A percentile compares a stretch with the other conserved stretches of the same genome.
phyloP scores from a whole-genome alignment of 1,140 invertebrate species.

The Caerostris darwini region DNA sequence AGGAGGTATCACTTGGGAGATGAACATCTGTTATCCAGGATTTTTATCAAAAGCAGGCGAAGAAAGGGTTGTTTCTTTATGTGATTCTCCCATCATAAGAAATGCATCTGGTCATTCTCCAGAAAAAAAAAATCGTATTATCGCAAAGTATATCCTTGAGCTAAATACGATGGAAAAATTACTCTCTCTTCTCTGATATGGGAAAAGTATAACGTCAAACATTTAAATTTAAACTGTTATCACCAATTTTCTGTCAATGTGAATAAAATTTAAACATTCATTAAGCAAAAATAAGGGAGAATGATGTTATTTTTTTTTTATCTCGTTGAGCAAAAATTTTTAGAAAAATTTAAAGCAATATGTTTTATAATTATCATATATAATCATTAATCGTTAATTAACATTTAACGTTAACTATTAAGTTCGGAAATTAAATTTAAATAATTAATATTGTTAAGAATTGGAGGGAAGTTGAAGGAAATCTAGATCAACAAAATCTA shows the following conservation, averaged over 20 bases:
- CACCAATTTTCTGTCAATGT: too few relatives aligned
- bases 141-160: neutral
- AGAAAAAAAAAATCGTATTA: neutral
- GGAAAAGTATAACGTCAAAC: neutral
- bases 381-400: too few relatives aligned
- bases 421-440: too few relatives aligned
- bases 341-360: neutral
- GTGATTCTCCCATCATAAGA: neutral
- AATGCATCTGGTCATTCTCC: neutral
- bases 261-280: too few relatives aligned
- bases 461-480: too few relatives aligned
- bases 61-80: neutral
- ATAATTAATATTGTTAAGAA: too few relatives aligned
- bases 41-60: neutral
- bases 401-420: too few relatives aligned
- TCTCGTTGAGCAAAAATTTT: neutral
- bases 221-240: neutral
- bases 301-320: too few relatives aligned
- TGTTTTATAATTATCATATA: too few relatives aligned
- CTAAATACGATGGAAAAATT: neutral
- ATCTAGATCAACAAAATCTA: too few relatives aligned
- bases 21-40: slow-evolving; percentile 10
- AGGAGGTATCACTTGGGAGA: neutral
- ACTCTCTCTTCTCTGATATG: neutral
- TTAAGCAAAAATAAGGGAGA: too few relatives aligned